phyloP scores from a whole-genome alignment of 2,113 vertebrate genomes.

The Octodon degus region DNA sequence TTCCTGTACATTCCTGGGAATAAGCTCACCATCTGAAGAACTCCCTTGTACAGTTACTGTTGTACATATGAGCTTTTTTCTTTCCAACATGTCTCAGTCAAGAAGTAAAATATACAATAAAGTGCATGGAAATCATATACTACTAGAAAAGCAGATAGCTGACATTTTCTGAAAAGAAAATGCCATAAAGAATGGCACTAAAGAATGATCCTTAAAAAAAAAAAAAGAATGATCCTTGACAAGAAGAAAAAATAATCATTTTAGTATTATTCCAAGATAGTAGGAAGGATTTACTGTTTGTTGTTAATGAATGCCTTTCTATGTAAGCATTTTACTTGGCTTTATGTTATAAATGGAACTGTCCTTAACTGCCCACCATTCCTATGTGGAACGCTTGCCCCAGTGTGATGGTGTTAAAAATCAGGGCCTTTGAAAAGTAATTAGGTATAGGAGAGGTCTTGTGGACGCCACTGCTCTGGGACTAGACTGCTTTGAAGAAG shows the following conservation, averaged over 20 bases:
- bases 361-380: not conserved
- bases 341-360: not conserved
- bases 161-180: not conserved
- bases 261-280: slow-evolving; percentile 10
- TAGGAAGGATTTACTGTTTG: not conserved
- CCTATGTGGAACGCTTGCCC: not conserved
- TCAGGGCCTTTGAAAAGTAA: not conserved
- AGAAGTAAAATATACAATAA: slow-evolving; percentile 21
- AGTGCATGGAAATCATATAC: slow-evolving; percentile 34
- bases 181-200: not conserved
- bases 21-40: not conserved
- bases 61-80: not conserved
- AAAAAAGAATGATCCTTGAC: not conserved
- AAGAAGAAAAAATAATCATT: not conserved
- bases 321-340: not conserved
- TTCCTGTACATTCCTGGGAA: not conserved
- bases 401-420: not conserved
- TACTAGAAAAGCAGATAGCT: not conserved
- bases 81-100: not conserved
- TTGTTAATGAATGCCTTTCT: not conserved
- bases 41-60: not conserved
- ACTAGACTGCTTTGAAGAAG: not conserved
- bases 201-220: not conserved
- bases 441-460: not conserved
- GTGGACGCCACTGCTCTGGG: not conserved